phyloP scores from a whole-genome alignment of 2,113 vertebrate genomes.

The Festucalex cinctus region DNA sequence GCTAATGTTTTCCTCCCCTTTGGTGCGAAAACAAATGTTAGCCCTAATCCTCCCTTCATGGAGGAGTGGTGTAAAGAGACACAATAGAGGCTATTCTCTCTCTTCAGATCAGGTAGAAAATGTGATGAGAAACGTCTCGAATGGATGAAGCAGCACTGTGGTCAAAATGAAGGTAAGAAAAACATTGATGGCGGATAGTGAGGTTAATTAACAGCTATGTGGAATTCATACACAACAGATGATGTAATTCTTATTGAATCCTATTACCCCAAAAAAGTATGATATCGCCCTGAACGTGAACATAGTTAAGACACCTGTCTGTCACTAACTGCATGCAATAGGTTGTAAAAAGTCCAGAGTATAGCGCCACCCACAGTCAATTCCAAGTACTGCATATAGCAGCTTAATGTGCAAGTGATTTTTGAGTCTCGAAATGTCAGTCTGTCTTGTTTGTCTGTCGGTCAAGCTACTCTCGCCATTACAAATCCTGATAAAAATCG shows the following conservation, averaged over 20 bases:
- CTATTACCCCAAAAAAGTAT: constrained; percentile 49
- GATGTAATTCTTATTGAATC: constrained; percentile 51
- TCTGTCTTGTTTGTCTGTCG: constrained; percentile 50
- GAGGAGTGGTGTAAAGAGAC: constrained; percentile 55
- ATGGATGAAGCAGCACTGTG: constrained; percentile 60
- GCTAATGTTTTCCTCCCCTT: constrained; percentile 34
- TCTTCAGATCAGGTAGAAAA: constrained; percentile 45
- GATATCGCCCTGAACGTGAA: constrained; percentile 56
- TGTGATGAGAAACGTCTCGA: constrained; percentile 44
- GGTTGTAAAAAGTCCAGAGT: constrained; percentile 55
- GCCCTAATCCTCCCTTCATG: constrained; percentile 60
- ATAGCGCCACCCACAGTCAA: constrained; percentile 58
- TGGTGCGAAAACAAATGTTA: constrained; percentile 55
- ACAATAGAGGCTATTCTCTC: constrained; percentile 13
- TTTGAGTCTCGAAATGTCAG: constrained; percentile 38
- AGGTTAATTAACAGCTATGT: constrained; percentile 50
- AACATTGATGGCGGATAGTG: constrained; percentile 44
- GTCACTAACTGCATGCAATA: constrained; percentile 57
- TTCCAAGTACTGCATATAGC: constrained; percentile 54
- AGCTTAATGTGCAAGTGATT: constrained; percentile 36
- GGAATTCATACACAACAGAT: constrained; percentile 49
- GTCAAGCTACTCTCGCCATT: constrained; percentile 47
- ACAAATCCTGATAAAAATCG: constrained; percentile 52
- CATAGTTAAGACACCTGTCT: constrained; percentile 52
- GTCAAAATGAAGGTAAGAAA: constrained; percentile 43